A percentile compares a stretch with the other conserved stretches of the same genome.
These are phyloP conservation scores for Drosophila cyrtoloma DNA, from an alignment of 2,888 invertebrate genomes.

Conservation along the genomic window DNA sequence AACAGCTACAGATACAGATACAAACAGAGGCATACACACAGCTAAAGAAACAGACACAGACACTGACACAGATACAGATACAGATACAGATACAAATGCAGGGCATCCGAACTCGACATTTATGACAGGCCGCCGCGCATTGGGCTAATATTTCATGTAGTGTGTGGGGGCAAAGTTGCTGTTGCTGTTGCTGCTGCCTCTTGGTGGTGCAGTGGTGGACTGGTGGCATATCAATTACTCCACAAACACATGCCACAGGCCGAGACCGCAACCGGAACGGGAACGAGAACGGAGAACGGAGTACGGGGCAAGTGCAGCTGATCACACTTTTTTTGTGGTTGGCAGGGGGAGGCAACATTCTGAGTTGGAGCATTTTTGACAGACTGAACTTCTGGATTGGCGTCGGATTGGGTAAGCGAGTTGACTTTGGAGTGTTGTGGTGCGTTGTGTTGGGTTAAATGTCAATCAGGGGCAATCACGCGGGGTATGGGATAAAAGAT, in stretches of 20 bases:
- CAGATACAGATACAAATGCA: slow-evolving; percentile 56
- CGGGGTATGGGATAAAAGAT: slow-evolving; percentile 8
- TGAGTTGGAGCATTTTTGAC: slow-evolving; percentile 60
- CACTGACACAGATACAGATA: slow-evolving; percentile 2
- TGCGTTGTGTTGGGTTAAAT: slow-evolving; percentile 49
- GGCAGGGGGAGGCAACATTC: slow-evolving; percentile 9
- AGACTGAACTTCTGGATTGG: slow-evolving; percentile 58
- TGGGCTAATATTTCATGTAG: slow-evolving; percentile 74
- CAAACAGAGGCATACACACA: slow-evolving; percentile 20
- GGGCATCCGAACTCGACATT: slow-evolving; percentile 60
- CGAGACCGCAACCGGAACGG: slow-evolving; percentile 12
- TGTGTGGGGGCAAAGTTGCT: slow-evolving; percentile 55
- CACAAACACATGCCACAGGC: slow-evolving; percentile 79
- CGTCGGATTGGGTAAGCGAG: background rate
- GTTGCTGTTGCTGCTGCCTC: slow-evolving; percentile 9
- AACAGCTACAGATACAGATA: slow-evolving; percentile 38
- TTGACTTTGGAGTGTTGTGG: slow-evolving; percentile 13
- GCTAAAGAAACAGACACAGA: slow-evolving; percentile 6
- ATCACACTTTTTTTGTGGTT: slow-evolving; percentile 65
- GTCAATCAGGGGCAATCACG: slow-evolving; percentile 66
- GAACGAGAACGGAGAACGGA: slow-evolving; percentile 8
- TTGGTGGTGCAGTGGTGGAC: slow-evolving; percentile 39
- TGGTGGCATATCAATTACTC: slow-evolving; percentile 84
- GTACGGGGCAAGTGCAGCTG: slow-evolving; percentile 76
- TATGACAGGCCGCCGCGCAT: slow-evolving; percentile 75